Conservation (phyloP, 2,797 vertebrate genomes). For the Neosilurus hyrtlii region DNA sequence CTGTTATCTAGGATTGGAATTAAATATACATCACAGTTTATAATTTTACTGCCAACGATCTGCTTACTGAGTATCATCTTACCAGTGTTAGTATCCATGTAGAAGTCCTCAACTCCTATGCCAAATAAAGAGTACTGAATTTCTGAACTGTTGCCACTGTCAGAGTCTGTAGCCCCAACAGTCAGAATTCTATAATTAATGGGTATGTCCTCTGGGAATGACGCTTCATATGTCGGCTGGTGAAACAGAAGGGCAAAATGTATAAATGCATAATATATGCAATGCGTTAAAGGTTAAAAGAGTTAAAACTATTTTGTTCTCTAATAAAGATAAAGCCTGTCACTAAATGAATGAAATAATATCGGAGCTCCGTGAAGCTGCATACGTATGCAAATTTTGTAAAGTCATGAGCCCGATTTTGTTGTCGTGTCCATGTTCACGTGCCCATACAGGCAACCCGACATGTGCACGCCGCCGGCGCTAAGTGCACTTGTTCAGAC, state of each 20-base stretch:
- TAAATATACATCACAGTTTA: not conserved
- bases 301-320: not conserved
- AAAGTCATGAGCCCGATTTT: too few species aligned
- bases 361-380: too few species aligned
- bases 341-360: too few species aligned
- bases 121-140: conserved; percentile 90
- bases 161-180: conserved; percentile 86
- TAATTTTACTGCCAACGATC: not conserved
- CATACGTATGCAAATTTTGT: too few species aligned
- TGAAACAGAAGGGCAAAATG: conserved; percentile 40
- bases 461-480: too few species aligned
- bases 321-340: too few species aligned
- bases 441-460: too few species aligned
- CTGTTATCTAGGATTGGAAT: not conserved
- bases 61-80: conserved; percentile 36
- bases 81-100: conserved; percentile 90
- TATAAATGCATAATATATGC: not conserved
- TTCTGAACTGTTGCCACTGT: conserved; percentile 90
- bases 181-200: conserved; percentile 85
- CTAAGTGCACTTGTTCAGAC: too few species aligned
- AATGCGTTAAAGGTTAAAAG: not conserved
- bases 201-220: conserved; percentile 84
- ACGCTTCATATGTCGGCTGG: conserved; percentile 83
- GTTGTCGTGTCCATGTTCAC: too few species aligned
- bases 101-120: conserved; percentile 92